A percentile compares a stretch with the other conserved stretches of the same genome.
Evolutionary conservation across 2,888 invertebrate genomes (phyloP).

Genomic region (Branchinecta sandiegonensis): DNA sequence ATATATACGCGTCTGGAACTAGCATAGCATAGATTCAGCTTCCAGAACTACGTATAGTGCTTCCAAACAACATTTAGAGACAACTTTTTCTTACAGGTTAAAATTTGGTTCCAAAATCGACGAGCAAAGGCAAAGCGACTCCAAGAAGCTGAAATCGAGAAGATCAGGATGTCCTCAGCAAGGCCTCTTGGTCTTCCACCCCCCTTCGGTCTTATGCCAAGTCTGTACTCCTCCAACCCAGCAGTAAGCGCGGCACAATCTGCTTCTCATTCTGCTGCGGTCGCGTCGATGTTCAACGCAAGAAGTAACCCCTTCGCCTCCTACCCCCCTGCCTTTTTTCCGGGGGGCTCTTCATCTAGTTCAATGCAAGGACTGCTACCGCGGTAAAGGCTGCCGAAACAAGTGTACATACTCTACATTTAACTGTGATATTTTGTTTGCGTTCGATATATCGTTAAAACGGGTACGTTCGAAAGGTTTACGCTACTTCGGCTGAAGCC

Average conservation of each 20-base stretch:
- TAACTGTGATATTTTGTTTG: constrained; percentile 13
- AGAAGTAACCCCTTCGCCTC: constrained; percentile 11
- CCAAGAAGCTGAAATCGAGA: constrained; percentile 89
- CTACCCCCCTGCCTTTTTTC: neutral
- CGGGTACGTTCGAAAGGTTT: constrained; percentile 1
- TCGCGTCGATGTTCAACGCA: constrained; percentile 1
- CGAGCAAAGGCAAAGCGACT: constrained; percentile 90
- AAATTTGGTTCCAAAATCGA: constrained; percentile 87
- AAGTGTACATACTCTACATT: neutral
- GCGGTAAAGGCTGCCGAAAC: neutral
- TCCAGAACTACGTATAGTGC: too few species aligned
- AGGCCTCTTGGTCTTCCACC: constrained; percentile 54
- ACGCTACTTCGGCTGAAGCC: too few species aligned
- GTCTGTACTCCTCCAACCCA: constrained; percentile 12
- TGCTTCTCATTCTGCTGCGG: neutral
- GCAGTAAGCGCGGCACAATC: neutral
- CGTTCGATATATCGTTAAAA: constrained; percentile 1
- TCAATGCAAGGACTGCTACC: constrained; percentile 2
- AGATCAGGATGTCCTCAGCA: constrained; percentile 66
- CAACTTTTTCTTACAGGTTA: constrained; percentile 45
- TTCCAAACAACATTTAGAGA: too few species aligned
- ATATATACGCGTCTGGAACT: too few species aligned
- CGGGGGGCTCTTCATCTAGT: neutral
- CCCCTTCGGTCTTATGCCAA: constrained; percentile 43
- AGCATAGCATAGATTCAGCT: too few species aligned